Evolutionary conservation across 2,888 invertebrate genomes (phyloP), one percentile per base, ranked within the genome.

Genomic region (Trachelus stipa): DNA sequence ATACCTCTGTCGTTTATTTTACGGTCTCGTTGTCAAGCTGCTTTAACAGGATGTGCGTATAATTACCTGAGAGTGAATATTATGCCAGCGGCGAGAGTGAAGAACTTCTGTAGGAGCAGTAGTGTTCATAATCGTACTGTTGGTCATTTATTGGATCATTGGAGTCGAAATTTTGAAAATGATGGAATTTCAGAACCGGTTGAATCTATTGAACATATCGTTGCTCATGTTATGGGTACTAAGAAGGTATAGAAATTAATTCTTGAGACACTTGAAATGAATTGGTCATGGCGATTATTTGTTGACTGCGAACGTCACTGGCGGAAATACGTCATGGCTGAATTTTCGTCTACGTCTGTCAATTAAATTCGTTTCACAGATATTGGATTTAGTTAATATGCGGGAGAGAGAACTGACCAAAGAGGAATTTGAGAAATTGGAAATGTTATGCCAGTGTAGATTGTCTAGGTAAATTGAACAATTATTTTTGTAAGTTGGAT

Each of bases 141-240:
- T 76, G 84, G 83, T 35, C 82, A 86, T 74, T 78, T 89, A 76
- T 82, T 92, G 74, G 85, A 90, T 73, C 90, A 90, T 73, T 94
- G 94, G 94, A 89, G 88, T 56, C 81, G 87, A 4, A 92, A 91
- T 85, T 92, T 94, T 81, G 87, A 90, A 81, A 87, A 90, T 23
- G 91, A 92, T 69, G 91, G 92, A 40, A 90, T 94, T 76, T 91
- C 92, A 0, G 94, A 94, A 85, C 92, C 93, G 9, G 90, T 92
- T 3, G 92, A 93, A 84, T 94, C 94, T 78, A 91, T 94, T 73
- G 93, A 93, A 83, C 92, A 93, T 83, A 93, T 95, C 81, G 88
- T 94, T 75, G 93, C 94, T 23, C 93, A 93, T 88, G 92, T 93
- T 73, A 86, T 94, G 68, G 91, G 92, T 73, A 91, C 89, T 12